Base-by-base conservation (phyloP, 1,140 invertebrate genomes). In the Zaprionus lachaisei region DNA sequence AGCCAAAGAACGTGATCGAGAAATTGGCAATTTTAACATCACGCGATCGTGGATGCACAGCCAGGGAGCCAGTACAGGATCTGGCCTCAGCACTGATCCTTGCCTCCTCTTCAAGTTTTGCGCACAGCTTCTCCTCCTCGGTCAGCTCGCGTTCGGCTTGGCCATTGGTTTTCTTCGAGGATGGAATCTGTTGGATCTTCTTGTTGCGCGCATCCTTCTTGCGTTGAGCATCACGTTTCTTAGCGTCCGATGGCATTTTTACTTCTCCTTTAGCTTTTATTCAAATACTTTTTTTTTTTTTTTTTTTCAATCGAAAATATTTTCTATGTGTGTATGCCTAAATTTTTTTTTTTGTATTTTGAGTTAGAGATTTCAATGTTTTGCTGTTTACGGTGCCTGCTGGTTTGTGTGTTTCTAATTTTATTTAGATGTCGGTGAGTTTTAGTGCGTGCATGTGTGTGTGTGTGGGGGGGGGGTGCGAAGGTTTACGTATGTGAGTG, bases 21-120 rank as follows among this genome's bases (percentile, higher is more conserved):
- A 99, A 97, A 92, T 98, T 99, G 63, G 97, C 97, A 86, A 99
- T 98, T 93, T 99, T 99, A 31, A 99, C 95, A 93, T 99, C 99
- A 72, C 99, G 95, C 73, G 98, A 98, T 76, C 98, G 96, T 11
- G 98, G 97, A 94, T 99, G 98, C 3, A 99, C 97, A 2, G 97
- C 98, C 64, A 99, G 93, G 0, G 98, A 97, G 34, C 99, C 99
- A 12, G 99, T 99, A 74, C 98, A 98, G 0, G 98, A 96, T 61
- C 99, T 94, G 2, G 98, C 98, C 92, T 99, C 97, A 0, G 98
- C 97, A 93, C 98, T 98, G 74, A 99, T 94, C 75, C 96, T 95
- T 12, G 98, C 96, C 91, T 99, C 98, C 60, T 96, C 95, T 93
- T 99, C 98, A 56, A 99, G 92, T 93, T 98, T 97, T 67, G 96